phyloP scores from a whole-genome alignment of 1,140 invertebrate species.

The Drosophila ananassae region DNA sequence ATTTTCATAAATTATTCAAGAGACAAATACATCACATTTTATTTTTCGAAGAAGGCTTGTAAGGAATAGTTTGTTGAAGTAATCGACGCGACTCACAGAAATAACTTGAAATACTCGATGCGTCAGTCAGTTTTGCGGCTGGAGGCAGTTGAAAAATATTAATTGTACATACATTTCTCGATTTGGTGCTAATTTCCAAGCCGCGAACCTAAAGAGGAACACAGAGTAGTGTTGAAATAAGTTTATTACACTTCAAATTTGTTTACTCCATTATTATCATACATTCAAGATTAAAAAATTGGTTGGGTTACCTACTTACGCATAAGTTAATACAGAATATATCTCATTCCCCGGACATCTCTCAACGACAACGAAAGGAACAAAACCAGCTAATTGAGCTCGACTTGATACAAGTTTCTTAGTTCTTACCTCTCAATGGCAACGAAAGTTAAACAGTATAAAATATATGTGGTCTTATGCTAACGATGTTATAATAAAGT shows the following conservation, averaged over 20 bases:
- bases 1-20: not conserved
- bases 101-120: slow-evolving; percentile 19
- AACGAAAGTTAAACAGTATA: slow-evolving; percentile 56
- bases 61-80: no score
- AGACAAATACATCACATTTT: not conserved
- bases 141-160: not conserved
- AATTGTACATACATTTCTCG: not conserved
- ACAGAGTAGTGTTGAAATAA: slow-evolving; percentile 31
- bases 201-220: slow-evolving; percentile 2
- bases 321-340: slow-evolving; percentile 48
- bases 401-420: slow-evolving; percentile 74
- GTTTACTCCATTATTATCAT: slow-evolving; percentile 41
- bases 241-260: slow-evolving; percentile 62
- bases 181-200: not conserved
- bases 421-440: slow-evolving; percentile 57
- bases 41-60: not conserved
- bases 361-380: slow-evolving; percentile 37
- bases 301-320: slow-evolving; percentile 67
- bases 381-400: slow-evolving; percentile 40
- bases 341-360: slow-evolving; percentile 41
- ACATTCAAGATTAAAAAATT: slow-evolving; percentile 65
- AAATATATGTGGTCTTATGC: slow-evolving; percentile 50
- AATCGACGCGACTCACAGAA: no score
- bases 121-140: not conserved
- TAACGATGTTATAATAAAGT: slow-evolving; percentile 53